Base-by-base conservation (phyloP, 2,888 invertebrate species). In the Epiblema foenella region DNA sequence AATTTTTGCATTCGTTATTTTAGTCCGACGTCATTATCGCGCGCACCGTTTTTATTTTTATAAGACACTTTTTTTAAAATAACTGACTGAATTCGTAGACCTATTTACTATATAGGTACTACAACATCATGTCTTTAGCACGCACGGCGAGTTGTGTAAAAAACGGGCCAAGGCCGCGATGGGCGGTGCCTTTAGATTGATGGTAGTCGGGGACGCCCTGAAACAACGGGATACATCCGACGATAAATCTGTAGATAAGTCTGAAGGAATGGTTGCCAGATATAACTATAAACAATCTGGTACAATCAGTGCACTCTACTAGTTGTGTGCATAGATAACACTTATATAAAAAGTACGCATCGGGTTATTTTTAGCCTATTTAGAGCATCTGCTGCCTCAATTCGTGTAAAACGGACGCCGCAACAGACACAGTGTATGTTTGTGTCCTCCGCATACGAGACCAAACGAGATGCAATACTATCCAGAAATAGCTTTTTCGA, bases 121-220 rank as follows among this genome's bases (percentile, higher is more conserved):
- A n/a, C 5, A 17, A 10, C 29, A 2, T 4, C 52, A 20, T 10
- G 54, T 54, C 54, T 54, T 54, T 20, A 51, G 39, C 64, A 54
- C 64, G 64, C 37, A 37, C 37, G 17, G 5, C 49, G 18, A 17
- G 17, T 37, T 8, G 37, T 56, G 33, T 39, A 37, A 66, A 57
- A 66, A 57, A 24, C 15, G 33, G 57, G 65, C 65, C 65, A 66
- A 33, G 65, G 65, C 56, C 57, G 46, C 33, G 29, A 57, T 46
- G 33, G 65, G 65, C 64, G 64, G 52, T n/a, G 56, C 46, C 57
- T 29, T 24, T 18, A 66, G 65, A 66, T 66, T 66, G 65, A 66
- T 66, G 65, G 46, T 42, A 49, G 18, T 20, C 18, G 17, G 63
- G 33, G 51, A 37, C 24, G 56, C 15, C 56, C 29, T 29, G n/a